Base-by-base conservation (phyloP, 2,113 vertebrate genomes). In the Morone saxatilis region DNA sequence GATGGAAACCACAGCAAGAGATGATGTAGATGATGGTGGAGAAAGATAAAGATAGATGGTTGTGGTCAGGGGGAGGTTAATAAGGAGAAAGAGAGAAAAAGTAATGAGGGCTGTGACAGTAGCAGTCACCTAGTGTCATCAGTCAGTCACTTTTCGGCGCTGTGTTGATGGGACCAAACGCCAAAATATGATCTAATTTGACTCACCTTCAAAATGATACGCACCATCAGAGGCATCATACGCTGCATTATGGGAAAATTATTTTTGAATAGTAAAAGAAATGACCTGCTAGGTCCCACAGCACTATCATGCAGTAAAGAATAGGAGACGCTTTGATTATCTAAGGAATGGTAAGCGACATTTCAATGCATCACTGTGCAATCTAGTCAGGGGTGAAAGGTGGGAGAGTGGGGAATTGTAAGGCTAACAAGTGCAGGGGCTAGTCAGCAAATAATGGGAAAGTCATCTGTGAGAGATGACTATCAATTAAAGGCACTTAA, bases 401-500 rank as follows among this genome's bases (percentile, higher is more conserved):
- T 88, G 78, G 25, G 16, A 63, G 60, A 65, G 81, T 45, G 43
- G 78, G 65, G 71, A 75, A 83, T 89, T 54, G 71, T 89, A 72
- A 85, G 80, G 78, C 80, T 90, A 89, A 90, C 86, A 84, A 86
- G 86, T 70, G 76, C 89, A 87, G 75, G 25, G 68, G 79, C 85
- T 86, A 88, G 86, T 92, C 93, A 90, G 93, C 87, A 84, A 81
- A 93, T 92, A 92, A 91, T 93, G 87, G 87, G 78, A 93, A 91
- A 92, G 92, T 94, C 89, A 92, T 93, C 88, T 89, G 91, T 93
- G 89, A 93, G 93, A 92, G 91, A 95, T 93, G 94, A 92, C 90
- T 86, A 87, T 95, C 94, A 94, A 95, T 96, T 95, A 95, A 93
- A 91, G 90, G 89, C 94, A 95, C 95, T 96, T 95, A 96, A 68